phyloP scores from a whole-genome alignment of 1,140 invertebrate genomes.

The Orussus abietinus region DNA sequence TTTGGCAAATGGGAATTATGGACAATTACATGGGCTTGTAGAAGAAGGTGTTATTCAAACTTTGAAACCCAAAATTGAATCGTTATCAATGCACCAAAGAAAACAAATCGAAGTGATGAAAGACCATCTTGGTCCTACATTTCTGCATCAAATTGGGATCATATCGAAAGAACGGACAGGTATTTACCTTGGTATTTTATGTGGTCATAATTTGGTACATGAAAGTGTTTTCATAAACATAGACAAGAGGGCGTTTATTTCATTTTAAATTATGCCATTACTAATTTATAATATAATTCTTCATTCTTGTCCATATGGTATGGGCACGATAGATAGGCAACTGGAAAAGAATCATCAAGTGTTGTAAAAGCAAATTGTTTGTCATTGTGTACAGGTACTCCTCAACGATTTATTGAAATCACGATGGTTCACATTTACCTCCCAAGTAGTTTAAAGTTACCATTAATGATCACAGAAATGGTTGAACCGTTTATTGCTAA shows the following conservation, averaged over 20 bases:
- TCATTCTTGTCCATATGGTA: not conserved
- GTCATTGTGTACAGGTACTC: slow-evolving; percentile 15
- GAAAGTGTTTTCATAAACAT: slow-evolving; percentile 36
- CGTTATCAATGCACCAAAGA: slow-evolving; percentile 17
- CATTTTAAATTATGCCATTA: slow-evolving; percentile 21
- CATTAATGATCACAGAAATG: slow-evolving; percentile 20
- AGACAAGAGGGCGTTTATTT: slow-evolving; percentile 49
- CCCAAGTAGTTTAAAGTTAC: slow-evolving; percentile 24
- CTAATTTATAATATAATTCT: slow-evolving; percentile 1
- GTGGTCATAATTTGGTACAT: slow-evolving; percentile 3
- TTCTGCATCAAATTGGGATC: not conserved
- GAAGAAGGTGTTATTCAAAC: slow-evolving; percentile 16
- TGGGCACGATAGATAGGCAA: too few relatives aligned
- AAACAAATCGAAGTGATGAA: slow-evolving; percentile 14
- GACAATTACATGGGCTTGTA: slow-evolving; percentile 25
- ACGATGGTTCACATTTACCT: slow-evolving; percentile 50
- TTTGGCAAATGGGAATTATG: slow-evolving; percentile 25
- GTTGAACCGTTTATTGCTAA: slow-evolving; percentile 36
- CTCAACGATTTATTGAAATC: slow-evolving; percentile 52
- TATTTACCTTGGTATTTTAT: not conserved
- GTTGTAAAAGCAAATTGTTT: slow-evolving; percentile 9
- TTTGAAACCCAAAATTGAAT: slow-evolving; percentile 21
- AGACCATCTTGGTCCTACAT: slow-evolving; percentile 6
- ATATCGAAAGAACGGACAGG: not conserved
- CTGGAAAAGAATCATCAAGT: too few relatives aligned